Evolutionary conservation across 2,113 vertebrate genomes (phyloP).

Genomic region (Limnothrissa miodon): DNA sequence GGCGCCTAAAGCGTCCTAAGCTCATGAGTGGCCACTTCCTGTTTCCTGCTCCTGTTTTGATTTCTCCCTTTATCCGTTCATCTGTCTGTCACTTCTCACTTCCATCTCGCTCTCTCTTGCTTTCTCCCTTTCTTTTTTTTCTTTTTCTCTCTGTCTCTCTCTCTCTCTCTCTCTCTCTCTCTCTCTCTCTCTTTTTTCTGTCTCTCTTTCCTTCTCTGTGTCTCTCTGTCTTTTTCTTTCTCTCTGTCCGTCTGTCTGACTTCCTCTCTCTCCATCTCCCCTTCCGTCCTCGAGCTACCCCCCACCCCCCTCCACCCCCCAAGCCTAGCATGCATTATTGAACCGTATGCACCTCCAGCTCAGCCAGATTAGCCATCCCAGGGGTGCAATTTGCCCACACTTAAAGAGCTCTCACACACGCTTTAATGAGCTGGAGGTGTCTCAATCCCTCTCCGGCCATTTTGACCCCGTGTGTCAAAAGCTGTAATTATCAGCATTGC

Average conservation of each 20-base stretch:
- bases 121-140: background rate
- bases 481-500: background rate
- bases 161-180: background rate
- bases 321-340: conserved; percentile 4
- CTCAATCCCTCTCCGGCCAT: conserved; percentile 23
- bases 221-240: background rate
- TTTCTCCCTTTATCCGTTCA: background rate
- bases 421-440: conserved; percentile 24
- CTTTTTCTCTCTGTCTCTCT: background rate
- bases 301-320: too few relatives aligned
- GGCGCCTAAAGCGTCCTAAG: background rate
- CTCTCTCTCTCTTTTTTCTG: background rate
- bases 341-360: conserved; percentile 30
- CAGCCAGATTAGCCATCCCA: conserved; percentile 27
- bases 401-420: conserved; percentile 34
- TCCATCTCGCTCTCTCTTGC: background rate
- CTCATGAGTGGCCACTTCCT: background rate
- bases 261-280: background rate
- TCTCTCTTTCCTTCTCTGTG: background rate
- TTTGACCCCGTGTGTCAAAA: conserved; percentile 17
- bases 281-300: background rate
- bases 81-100: background rate
- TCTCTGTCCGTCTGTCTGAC: background rate
- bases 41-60: background rate
- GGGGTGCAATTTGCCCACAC: conserved; percentile 28